Base-by-base conservation (phyloP, 1,140 invertebrate genomes). In the Brachionus sp. region DNA sequence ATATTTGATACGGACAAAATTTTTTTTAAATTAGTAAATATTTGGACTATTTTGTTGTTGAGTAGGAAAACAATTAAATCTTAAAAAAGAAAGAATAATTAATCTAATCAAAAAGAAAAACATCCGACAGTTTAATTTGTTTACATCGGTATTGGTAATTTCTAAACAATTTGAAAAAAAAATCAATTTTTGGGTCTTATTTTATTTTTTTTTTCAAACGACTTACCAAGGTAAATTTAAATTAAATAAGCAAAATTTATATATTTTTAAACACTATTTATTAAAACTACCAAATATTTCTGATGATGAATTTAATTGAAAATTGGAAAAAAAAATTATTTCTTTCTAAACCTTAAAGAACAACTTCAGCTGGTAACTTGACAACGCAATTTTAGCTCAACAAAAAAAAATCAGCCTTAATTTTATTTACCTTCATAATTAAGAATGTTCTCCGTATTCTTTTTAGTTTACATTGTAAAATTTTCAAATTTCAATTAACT, bases 381-480 rank as follows among this genome's bases (percentile, higher is more conserved):
- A 66, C 64, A 66, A 66, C 64, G 29, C 64, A 57, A 57, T 57
- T 57, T 57, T 25, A 57, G 50, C 50, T 57, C n/a, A 57, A 57
- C 50, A 57, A n/a, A 66, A 66, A 66, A 66, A 37, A 10, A 66
- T 37, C 64, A 66, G 23, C 64, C 13, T 66, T 66, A 66, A 66
- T 66, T 66, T 66, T 66, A 23, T 66, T 66, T 66, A 66, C 64
- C 29, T 66, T 66, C 64, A 66, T 66, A 35, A 66, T 66, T 66
- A 66, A 29, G 10, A 66, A 33, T 66, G 23, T 66, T 29, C n/a
- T 66, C 33, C 10, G 33, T n/a, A 33, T 35, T 66, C 6, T 19
- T 0, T 29, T 66, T 12, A 29, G 25, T 29, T 66, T 66, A 7
- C 62, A 25, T 66, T 66, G 33, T 66, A 37, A 66, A 66, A n/a